phyloP scores from a whole-genome alignment of 92 coral and sea anemone genomes.

The Bergia sp. region DNA sequence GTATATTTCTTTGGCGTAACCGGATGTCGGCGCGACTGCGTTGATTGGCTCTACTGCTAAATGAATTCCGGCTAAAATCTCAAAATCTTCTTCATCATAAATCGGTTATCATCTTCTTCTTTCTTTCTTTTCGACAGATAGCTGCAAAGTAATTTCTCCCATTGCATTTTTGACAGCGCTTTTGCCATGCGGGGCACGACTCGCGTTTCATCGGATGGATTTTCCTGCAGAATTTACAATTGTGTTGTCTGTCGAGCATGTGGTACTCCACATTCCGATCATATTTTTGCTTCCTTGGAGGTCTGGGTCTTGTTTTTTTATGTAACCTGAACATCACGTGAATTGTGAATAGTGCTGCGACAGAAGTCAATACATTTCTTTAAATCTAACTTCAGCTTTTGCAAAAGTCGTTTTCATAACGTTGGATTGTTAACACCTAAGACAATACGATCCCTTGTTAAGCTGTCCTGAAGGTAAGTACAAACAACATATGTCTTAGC shows the following conservation, averaged over 20 bases:
- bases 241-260: conserved; percentile 34
- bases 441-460: conserved; percentile 50
- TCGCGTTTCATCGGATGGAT: conserved; percentile 38
- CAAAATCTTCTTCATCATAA: conserved; percentile 24
- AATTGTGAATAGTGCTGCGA: conserved; percentile 35
- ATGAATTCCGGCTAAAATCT: conserved; percentile 53
- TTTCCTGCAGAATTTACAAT: conserved; percentile 54
- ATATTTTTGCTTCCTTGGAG: conserved; percentile 50
- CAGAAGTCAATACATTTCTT: no score
- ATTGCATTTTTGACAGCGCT: conserved; percentile 46
- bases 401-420: conserved; percentile 49
- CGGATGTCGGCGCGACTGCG: conserved; percentile 16
- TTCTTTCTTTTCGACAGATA: conserved; percentile 42
- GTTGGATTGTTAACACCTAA: conserved; percentile 29
- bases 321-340: neutral
- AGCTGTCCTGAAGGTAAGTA: conserved; percentile 28
- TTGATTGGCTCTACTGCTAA: conserved; percentile 16
- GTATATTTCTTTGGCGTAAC: conserved; percentile 28
- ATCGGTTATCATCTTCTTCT: conserved; percentile 37
- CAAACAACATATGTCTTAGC: conserved; percentile 45
- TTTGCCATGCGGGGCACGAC: conserved; percentile 54
- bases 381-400: conserved; percentile 54
- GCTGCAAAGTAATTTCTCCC: conserved; percentile 53
- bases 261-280: conserved; percentile 45
- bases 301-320: conserved; percentile 22